phyloP scores from a whole-genome alignment of 1,140 invertebrate genomes.

The Drosophila kepulauana region DNA sequence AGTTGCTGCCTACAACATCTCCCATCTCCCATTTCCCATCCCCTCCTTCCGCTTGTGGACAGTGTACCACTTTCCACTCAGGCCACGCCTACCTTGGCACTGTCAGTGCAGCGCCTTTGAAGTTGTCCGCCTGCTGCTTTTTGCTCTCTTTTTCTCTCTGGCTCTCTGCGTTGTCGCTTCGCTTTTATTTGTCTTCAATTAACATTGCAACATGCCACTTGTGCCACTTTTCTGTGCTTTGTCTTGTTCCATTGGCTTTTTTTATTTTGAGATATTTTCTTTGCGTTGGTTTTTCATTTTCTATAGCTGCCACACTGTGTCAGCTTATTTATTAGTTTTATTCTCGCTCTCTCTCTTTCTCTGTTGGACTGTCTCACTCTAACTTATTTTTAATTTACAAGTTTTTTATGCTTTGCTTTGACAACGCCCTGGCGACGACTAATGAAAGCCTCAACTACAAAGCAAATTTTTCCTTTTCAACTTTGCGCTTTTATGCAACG shows the following conservation, averaged over 20 bases:
- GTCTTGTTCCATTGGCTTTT: conserved; percentile 38
- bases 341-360: conserved; percentile 1
- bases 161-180: conserved; percentile 10
- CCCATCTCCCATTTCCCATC: not conserved
- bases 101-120: conserved; percentile 46
- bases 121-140: conserved; percentile 38
- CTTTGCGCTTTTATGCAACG: conserved; percentile 54
- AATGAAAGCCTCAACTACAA: conserved; percentile 54
- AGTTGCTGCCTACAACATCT: conserved; percentile 26
- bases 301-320: conserved; percentile 39
- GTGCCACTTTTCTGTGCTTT: conserved; percentile 47
- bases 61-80: not conserved
- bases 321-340: conserved; percentile 59
- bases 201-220: conserved; percentile 64
- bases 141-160: conserved; percentile 11
- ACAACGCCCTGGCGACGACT: conserved; percentile 37
- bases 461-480: conserved; percentile 56
- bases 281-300: conserved; percentile 31
- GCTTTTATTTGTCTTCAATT: conserved; percentile 63
- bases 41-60: not conserved
- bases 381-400: conserved; percentile 59
- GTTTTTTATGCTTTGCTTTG: conserved; percentile 49
- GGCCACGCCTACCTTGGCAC: conserved; percentile 39
- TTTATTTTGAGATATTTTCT: conserved; percentile 39
- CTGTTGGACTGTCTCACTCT: not conserved